Evolutionary conservation across 2,113 vertebrate species (phyloP), one percentile per base, ranked within the genome.

Genomic region (Mesitornis unicolor): DNA sequence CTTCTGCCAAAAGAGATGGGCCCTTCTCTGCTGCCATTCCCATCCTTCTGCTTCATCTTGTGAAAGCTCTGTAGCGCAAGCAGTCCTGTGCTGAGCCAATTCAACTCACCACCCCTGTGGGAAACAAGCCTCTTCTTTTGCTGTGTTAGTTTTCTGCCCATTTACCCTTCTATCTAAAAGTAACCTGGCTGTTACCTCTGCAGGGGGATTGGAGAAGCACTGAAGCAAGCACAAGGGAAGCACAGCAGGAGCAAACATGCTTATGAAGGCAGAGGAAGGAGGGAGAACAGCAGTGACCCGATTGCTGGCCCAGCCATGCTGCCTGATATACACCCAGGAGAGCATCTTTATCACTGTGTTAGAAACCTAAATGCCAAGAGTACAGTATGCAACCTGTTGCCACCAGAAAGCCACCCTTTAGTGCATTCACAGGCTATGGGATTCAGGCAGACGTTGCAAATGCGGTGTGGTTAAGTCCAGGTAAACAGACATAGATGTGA

Each of bases 401-500:
- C 59, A 16, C 14, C 54, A 84, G 61, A 68, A 60, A 48, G 16
- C 38, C 6, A 8, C 36, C 26, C 7, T 13, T 84, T 10, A 36
- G 26, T 33, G 54, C 56, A 24, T 8, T 26, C 59, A 17, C 54
- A 47, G 38, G n/a, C 86, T 29, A 8, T 2, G 35, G 67, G 61
- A 47, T 4, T 9, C 51, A 76, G 83, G 48, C 61, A 67, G 65
- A 13, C 51, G n/a, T 54, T 65, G 36, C 60, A 82, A 38, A 57
- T 0, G 0, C 45, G 43, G 56, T 6, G 38, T 2, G 3, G 21
- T 0, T 15, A 60, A 47, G n/a, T 26, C n/a, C 14, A 35, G 68
- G 50, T 9, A 48, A 56, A 57, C 21, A 84, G 43, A 36, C 7
- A 10, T 0, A 0, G 3, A 21, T 0, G 3, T 5, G 24, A 6